phyloP scores from a whole-genome alignment of 1,140 invertebrate species.

The Cyclargus thomasi region DNA sequence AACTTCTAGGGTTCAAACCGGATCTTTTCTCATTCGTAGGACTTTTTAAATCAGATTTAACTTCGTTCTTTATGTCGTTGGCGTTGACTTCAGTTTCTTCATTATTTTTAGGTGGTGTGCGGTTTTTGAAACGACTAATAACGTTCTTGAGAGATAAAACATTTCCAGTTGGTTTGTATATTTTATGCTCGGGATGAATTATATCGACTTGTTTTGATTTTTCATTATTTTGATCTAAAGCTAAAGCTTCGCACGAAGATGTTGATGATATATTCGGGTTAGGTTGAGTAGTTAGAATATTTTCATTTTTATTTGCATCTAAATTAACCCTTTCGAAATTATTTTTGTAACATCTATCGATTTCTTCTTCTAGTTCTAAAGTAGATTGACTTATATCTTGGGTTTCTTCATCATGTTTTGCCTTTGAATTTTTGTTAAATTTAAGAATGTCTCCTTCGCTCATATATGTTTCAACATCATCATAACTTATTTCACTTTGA shows the following conservation, averaged over 20 bases:
- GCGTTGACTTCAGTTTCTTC: constrained; percentile 56
- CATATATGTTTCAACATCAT: constrained; percentile 76
- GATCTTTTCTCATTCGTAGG: constrained; percentile 59
- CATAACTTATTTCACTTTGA: constrained; percentile 76
- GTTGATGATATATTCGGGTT: constrained; percentile 63
- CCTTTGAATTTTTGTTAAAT: constrained; percentile 74
- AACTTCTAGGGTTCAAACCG: constrained; percentile 66
- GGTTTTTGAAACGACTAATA: constrained; percentile 65
- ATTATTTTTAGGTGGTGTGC: constrained; percentile 50
- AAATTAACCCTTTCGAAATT: constrained; percentile 64
- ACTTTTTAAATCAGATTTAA: constrained; percentile 62
- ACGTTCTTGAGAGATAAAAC: constrained; percentile 70
- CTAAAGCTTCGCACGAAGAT: constrained; percentile 69
- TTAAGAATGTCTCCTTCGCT: constrained; percentile 69
- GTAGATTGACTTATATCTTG: constrained; percentile 72
- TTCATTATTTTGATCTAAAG: constrained; percentile 47
- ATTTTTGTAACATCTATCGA: constrained; percentile 71
- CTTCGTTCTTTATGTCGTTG: constrained; percentile 53
- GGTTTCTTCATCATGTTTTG: constrained; percentile 64
- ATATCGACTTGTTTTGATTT: constrained; percentile 59
- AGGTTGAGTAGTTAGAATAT: constrained; percentile 43
- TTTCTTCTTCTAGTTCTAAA: constrained; percentile 70
- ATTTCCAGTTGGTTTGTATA: constrained; percentile 79
- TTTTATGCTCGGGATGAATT: constrained; percentile 85
- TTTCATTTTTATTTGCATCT: constrained; percentile 59